Base-by-base conservation (phyloP, 2,113 vertebrate species). In the Poecile atricapillus region DNA sequence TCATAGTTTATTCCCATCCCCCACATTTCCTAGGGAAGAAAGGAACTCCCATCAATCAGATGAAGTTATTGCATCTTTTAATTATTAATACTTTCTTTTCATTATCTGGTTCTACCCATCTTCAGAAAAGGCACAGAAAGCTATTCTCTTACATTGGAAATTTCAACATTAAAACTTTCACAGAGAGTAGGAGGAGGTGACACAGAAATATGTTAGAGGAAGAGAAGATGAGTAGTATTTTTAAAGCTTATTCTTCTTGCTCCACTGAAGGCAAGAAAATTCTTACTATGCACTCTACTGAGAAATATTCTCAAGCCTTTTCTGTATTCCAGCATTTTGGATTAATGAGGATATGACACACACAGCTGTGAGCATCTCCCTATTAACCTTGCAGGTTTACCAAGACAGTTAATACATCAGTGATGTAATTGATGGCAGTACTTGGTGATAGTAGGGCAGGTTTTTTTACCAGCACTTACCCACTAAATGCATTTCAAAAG, bases 281-380 rank as follows among this genome's bases (percentile, higher is more conserved):
- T 35, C 74, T 93, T 63, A 53, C 22, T 35, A 5, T 21, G 59
- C 39, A 47, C 15, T 85, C 20, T 37, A 4, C 23, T 39, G 30
- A 88, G 39, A 47, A 82, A 67, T 58, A 81, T 62, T 70, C 49
- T 53, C 60, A 89, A 81, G 49, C 21, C 53, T 95, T 94, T 84
- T 8, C 46, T 91, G 15, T 86, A 70, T 52, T 74, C 41, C 71
- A 93, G 9, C 31, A 33, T 30, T 86, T 65, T 49, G 76, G 58
- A 81, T 87, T 93, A 85, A 92, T 53, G 71, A 92, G 68, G 30
- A n/a, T 77, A 84, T 55, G 74, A 83, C 73, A 78, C n/a, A 94
- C 59, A 77, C 76, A 81, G 37, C 63, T 58, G 87, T 43, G 58
- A 94, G 12, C 58, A 89, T 41, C 46, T 86, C 41, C 60, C 46